Percentiles rank a stretch among this genome's conserved stretches.
These are phyloP conservation scores for Oncorhynchus nerka DNA, from an alignment of 2,113 vertebrate genomes.

Conservation along the genomic window DNA sequence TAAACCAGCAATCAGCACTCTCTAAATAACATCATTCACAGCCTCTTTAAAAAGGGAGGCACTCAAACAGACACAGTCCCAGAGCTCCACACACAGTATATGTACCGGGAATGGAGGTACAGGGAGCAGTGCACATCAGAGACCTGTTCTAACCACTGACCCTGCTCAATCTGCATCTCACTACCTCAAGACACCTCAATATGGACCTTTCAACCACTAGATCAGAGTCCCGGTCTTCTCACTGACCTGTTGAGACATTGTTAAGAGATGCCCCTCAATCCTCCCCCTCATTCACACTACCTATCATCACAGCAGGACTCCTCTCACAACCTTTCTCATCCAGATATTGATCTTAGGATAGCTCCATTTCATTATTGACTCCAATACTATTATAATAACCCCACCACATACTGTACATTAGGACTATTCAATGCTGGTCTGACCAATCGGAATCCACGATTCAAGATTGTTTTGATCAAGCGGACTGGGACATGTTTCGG, in stretches of 20 bases:
- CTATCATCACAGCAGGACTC: neutral
- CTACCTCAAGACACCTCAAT: no score
- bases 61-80: constrained; percentile 32
- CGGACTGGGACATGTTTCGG: no score
- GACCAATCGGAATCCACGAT: no score
- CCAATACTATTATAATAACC: neutral
- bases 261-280: neutral
- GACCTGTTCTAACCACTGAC: neutral
- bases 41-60: constrained; percentile 59
- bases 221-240: no score
- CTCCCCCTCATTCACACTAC: neutral
- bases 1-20: constrained; percentile 70
- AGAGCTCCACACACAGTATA: neutral
- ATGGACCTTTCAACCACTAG: no score
- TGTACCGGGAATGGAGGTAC: neutral
- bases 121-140: neutral
- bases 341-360: neutral
- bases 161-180: no score
- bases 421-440: no score
- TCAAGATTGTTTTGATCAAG: no score
- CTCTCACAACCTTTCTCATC: neutral
- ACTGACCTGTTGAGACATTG: neutral
- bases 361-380: neutral
- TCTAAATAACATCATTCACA: constrained; percentile 74
- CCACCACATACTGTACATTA: neutral